Conservation (phyloP, 2,888 invertebrate species). For the Hemaris fuciformis region DNA sequence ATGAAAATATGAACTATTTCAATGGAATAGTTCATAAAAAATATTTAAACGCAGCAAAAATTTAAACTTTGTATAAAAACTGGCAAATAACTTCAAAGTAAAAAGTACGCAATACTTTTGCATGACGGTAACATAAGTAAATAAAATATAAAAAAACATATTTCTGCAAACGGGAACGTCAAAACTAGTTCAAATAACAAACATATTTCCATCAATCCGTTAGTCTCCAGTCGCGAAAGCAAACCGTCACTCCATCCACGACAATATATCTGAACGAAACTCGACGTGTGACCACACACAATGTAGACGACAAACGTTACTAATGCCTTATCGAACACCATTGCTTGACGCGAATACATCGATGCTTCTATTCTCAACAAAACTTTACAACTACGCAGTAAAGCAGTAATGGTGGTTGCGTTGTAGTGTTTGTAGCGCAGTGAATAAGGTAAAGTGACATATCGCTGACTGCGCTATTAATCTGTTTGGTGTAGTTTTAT, state of each 20-base stretch:
- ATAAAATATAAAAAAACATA: no score
- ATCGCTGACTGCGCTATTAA: constrained; percentile 36
- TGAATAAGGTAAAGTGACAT: constrained; percentile 26
- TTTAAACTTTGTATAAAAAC: no score
- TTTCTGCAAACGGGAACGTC: not conserved
- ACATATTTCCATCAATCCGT: not conserved
- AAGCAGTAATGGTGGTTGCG: constrained; percentile 15
- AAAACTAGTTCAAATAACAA: not conserved
- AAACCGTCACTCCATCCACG: not conserved
- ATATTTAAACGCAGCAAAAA: no score
- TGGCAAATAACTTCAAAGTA: no score
- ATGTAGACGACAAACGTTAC: constrained; percentile 25
- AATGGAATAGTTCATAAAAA: no score
- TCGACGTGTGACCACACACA: constrained; percentile 29
- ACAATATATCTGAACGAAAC: not conserved
- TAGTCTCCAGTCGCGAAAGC: not conserved
- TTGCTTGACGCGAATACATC: constrained; percentile 22
- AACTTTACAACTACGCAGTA: not conserved
- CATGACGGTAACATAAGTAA: not conserved
- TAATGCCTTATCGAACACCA: constrained; percentile 25
- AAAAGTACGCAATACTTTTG: no score
- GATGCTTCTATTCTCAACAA: not conserved
- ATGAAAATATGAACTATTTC: no score
- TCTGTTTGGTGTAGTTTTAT: constrained; percentile 33
- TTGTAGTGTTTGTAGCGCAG: not conserved